These are phyloP conservation scores for Tetranychus cinnabarinus DNA, from an alignment of 1,140 invertebrate species.

Conservation along the genomic window DNA sequence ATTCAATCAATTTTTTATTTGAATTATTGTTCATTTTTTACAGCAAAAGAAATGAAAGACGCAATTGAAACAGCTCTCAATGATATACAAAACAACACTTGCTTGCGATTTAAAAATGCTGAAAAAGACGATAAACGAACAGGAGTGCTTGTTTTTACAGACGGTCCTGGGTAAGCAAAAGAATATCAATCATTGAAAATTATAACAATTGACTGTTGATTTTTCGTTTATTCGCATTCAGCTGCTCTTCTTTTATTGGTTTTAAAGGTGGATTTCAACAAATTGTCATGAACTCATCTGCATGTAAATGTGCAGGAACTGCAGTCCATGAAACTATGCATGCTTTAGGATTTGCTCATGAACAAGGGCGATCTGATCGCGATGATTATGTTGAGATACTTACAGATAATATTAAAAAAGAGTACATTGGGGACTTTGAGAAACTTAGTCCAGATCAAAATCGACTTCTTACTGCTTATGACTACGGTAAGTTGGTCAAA, in stretches of 20 bases:
- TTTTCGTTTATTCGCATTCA: not conserved
- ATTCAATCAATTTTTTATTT: too few species aligned
- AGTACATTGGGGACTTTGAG: conserved; percentile 7
- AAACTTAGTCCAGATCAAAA: conserved; percentile 8
- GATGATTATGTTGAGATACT: conserved; percentile 35
- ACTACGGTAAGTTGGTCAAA: not conserved
- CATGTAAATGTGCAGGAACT: conserved; percentile 25
- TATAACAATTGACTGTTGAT: not conserved
- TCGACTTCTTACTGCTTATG: not conserved
- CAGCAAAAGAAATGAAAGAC: too few species aligned
- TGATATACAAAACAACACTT: too few species aligned
- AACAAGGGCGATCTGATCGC: conserved; percentile 36
- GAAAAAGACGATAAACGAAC: too few species aligned
- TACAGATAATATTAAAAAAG: conserved; percentile 32
- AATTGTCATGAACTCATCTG: not conserved
- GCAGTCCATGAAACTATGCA: conserved; percentile 63
- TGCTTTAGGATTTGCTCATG: conserved; percentile 38
- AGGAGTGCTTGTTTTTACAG: too few species aligned
- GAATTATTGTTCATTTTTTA: too few species aligned
- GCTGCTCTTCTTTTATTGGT: not conserved
- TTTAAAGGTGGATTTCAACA: not conserved
- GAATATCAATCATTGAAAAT: too few species aligned
- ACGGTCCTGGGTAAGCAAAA: too few species aligned
- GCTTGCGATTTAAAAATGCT: too few species aligned
- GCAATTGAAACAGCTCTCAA: too few species aligned